These are phyloP conservation scores for Platorchestia sp. DNA, from an alignment of 1,140 invertebrate genomes.

Conservation along the genomic window DNA sequence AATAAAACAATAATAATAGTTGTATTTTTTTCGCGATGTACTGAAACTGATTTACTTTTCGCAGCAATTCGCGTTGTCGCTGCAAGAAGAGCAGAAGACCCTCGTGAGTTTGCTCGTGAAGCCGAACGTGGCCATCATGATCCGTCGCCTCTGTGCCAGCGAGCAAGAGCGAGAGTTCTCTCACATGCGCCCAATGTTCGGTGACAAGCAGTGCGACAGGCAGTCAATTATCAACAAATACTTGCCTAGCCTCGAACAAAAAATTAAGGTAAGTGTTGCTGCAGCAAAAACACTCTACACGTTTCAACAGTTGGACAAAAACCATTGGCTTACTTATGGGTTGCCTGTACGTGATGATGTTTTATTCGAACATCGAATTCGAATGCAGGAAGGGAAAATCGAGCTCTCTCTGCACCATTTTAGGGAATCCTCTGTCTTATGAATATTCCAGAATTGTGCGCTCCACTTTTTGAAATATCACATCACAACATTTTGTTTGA, in stretches of 20 bases:
- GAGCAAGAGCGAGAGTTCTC: background rate
- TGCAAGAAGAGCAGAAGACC: background rate
- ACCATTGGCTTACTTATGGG: background rate
- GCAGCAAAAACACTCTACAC: background rate
- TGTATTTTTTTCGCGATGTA: background rate
- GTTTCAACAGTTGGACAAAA: background rate
- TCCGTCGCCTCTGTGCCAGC: slow-evolving; percentile 15
- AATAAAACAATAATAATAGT: background rate
- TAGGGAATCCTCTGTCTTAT: background rate
- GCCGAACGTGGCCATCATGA: slow-evolving; percentile 19
- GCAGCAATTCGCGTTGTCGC: background rate
- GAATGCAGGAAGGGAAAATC: background rate
- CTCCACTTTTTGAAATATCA: background rate
- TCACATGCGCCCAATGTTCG: background rate
- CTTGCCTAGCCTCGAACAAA: background rate
- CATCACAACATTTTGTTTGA: background rate
- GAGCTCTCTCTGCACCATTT: background rate
- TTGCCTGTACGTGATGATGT: background rate
- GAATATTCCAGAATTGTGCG: background rate
- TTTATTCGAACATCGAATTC: background rate
- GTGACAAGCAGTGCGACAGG: slow-evolving; percentile 43
- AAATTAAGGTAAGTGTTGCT: background rate
- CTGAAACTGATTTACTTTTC: background rate
- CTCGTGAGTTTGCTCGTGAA: background rate
- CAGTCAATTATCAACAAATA: background rate